Conservation (phyloP, 92 coral and sea anemone species). For the Diadumene lineata region DNA sequence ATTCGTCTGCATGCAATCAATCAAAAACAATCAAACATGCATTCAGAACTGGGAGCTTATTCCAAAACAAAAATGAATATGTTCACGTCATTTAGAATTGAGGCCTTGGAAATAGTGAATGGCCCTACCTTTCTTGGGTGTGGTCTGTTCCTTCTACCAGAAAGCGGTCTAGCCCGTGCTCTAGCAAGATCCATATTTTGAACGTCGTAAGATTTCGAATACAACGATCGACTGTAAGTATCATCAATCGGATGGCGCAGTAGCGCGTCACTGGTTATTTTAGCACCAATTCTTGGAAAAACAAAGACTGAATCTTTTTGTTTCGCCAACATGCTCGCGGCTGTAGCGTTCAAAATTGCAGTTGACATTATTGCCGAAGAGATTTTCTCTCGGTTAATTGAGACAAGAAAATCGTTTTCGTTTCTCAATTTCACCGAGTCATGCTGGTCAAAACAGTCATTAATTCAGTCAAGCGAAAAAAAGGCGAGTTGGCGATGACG, state of each 20-base stretch:
- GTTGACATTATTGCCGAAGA: constrained; percentile 3
- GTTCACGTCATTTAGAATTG: no score
- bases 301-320: constrained; percentile 55
- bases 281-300: constrained; percentile 35
- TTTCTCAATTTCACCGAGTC: constrained; percentile 7
- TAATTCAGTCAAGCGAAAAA: background rate
- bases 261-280: constrained; percentile 28
- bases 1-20: background rate
- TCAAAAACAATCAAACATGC: background rate
- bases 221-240: constrained; percentile 55
- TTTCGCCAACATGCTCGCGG: constrained; percentile 30
- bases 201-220: constrained; percentile 73
- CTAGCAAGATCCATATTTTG: constrained; percentile 36
- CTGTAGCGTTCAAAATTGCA: background rate
- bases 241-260: constrained; percentile 24
- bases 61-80: background rate
- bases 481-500: constrained; percentile 6
- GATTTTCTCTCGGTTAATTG: background rate
- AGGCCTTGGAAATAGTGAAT: no score
- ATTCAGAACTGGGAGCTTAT: background rate
- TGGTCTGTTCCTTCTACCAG: constrained; percentile 83
- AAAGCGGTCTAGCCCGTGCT: constrained; percentile 54
- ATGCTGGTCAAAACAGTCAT: background rate
- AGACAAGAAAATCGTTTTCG: background rate
- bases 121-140: constrained; percentile 84